Conservation (phyloP, 2,797 vertebrate genomes). For the Sus cebifrons region DNA sequence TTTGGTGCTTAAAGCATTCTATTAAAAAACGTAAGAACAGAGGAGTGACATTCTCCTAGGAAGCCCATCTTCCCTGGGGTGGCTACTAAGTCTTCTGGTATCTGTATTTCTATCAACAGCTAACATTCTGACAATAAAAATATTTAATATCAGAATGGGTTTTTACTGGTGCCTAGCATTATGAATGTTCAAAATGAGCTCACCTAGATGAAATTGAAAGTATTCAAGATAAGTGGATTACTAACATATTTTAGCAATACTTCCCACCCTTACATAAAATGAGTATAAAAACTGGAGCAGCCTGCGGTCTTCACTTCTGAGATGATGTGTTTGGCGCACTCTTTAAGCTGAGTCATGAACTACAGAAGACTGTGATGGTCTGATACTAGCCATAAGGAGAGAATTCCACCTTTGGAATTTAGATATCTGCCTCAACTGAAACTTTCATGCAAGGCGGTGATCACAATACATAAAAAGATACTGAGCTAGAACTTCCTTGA, state of each 20-base stretch:
- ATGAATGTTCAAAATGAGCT: neutral
- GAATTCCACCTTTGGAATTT: constrained; percentile 20
- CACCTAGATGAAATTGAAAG: neutral
- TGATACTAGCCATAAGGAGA: neutral
- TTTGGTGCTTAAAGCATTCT: neutral
- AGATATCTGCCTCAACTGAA: neutral
- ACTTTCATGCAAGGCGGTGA: neutral
- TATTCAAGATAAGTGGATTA: neutral
- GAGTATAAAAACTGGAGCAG: neutral
- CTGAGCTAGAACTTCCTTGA: neutral
- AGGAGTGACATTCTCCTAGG: neutral
- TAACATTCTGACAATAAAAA: neutral
- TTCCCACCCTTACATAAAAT: neutral
- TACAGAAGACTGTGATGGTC: neutral
- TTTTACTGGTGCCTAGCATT: neutral
- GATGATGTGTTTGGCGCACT: neutral
- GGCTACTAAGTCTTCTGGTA: neutral
- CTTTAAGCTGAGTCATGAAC: neutral
- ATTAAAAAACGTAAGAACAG: neutral
- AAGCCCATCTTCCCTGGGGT: neutral
- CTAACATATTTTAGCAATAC: neutral
- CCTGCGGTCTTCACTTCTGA: neutral
- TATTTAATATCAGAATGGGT: neutral
- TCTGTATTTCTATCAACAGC: neutral
- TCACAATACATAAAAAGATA: neutral